Evolutionary conservation across 2,888 invertebrate genomes (phyloP).

Genomic region (Drosophila prostipennis): DNA sequence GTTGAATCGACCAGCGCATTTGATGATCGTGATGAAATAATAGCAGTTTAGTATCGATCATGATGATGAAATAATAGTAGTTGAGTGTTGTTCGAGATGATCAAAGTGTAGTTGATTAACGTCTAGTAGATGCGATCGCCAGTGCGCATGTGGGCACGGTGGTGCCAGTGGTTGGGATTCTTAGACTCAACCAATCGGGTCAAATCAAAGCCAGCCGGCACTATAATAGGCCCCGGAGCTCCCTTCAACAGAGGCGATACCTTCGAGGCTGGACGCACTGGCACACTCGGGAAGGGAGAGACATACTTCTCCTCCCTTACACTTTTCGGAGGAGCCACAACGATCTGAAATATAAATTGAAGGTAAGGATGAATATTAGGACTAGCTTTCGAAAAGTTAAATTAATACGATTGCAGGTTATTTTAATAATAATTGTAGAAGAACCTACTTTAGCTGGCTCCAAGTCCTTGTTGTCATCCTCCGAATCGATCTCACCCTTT

Average conservation of each 20-base stretch:
- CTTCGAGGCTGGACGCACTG: neutral
- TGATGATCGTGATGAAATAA: neutral
- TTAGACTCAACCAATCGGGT: constrained; percentile 39
- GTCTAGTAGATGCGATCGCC: constrained; percentile 13
- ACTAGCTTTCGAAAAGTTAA: too few relatives aligned
- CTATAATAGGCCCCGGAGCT: neutral
- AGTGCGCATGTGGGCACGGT: constrained; percentile 21
- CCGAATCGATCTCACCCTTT: neutral
- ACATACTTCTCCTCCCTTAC: constrained; percentile 40
- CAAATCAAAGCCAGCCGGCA: constrained; percentile 61
- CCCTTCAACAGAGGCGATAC: neutral
- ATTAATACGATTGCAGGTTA: too few relatives aligned
- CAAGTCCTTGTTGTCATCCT: neutral
- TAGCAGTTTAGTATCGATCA: neutral
- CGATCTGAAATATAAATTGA: neutral
- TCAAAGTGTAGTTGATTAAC: neutral
- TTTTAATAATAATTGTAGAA: too few relatives aligned
- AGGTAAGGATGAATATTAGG: neutral
- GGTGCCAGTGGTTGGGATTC: constrained; percentile 60
- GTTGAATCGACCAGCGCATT: neutral
- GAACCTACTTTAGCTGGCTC: too few relatives aligned
- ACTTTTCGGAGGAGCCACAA: neutral
- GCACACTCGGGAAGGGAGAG: constrained; percentile 46
- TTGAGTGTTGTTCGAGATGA: neutral
- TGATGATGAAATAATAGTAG: neutral